phyloP scores from a whole-genome alignment of 2,888 invertebrate species.

The Xylocampa areola region DNA sequence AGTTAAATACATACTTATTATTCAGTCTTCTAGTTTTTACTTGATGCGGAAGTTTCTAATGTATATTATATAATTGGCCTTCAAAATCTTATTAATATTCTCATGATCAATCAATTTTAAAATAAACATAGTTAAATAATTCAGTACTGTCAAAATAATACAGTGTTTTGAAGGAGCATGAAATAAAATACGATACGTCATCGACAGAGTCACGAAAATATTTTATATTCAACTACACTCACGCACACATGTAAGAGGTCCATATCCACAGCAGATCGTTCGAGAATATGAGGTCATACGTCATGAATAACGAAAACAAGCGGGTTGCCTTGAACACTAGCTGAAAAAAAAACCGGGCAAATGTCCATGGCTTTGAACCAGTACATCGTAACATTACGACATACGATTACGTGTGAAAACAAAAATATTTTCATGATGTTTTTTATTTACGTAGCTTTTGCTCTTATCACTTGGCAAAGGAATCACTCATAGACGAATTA shows the following conservation, averaged over 20 bases:
- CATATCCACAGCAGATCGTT: constrained; percentile 24
- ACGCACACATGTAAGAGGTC: constrained; percentile 9
- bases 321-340: constrained; percentile 29
- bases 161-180: too few species aligned
- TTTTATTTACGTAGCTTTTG: too few species aligned
- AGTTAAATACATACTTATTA: too few species aligned
- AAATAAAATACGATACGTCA: background rate
- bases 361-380: constrained; percentile 50
- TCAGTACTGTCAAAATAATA: background rate
- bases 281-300: constrained; percentile 42
- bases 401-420: constrained; percentile 18
- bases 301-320: constrained; percentile 29
- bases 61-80: constrained; percentile 24
- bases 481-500: background rate
- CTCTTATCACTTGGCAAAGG: constrained; percentile 11
- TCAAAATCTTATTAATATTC: background rate
- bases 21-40: constrained; percentile 1
- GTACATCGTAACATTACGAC: constrained; percentile 16
- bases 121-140: constrained; percentile 1
- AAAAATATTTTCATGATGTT: constrained; percentile 24
- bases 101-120: constrained; percentile 1
- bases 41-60: constrained; percentile 14
- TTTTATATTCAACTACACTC: constrained; percentile 10
- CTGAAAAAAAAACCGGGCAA: constrained; percentile 39
- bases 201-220: constrained; percentile 3